Evolutionary conservation across 2,113 vertebrate genomes (phyloP).

Genomic region (Oceanodroma tethys): DNA sequence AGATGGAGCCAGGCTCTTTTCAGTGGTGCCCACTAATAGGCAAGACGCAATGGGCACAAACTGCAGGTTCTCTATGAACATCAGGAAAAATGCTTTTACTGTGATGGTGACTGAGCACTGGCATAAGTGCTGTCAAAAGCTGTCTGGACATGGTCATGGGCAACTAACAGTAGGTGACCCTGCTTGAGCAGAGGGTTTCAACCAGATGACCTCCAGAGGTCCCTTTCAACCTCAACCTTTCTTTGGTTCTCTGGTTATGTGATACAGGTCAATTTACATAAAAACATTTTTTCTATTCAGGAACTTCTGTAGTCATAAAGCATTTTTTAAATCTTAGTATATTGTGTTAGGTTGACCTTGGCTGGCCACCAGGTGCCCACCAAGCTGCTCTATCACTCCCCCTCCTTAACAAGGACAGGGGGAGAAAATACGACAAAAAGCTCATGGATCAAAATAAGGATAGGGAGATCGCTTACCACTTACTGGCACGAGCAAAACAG

Average conservation of each 20-base stretch:
- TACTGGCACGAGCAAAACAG: not conserved
- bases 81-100: not conserved
- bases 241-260: not conserved
- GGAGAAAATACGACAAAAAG: rapidly evolving
- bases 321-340: not conserved
- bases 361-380: not conserved
- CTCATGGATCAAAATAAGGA: not conserved
- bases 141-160: not conserved
- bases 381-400: not conserved
- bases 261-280: not conserved
- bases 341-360: not conserved
- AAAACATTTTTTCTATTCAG: not conserved
- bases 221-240: not conserved
- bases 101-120: not conserved
- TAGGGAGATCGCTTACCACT: not conserved
- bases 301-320: not conserved
- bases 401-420: not conserved
- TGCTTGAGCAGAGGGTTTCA: not conserved
- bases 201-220: not conserved
- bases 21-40: not conserved
- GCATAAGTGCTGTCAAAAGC: not conserved
- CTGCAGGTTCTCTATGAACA: not conserved
- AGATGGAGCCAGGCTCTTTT: not conserved
- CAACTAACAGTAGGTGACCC: not conserved
- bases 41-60: not conserved